These are phyloP conservation scores for Catonia carolina DNA, from an alignment of 2,888 invertebrate genomes.

Conservation along the genomic window DNA sequence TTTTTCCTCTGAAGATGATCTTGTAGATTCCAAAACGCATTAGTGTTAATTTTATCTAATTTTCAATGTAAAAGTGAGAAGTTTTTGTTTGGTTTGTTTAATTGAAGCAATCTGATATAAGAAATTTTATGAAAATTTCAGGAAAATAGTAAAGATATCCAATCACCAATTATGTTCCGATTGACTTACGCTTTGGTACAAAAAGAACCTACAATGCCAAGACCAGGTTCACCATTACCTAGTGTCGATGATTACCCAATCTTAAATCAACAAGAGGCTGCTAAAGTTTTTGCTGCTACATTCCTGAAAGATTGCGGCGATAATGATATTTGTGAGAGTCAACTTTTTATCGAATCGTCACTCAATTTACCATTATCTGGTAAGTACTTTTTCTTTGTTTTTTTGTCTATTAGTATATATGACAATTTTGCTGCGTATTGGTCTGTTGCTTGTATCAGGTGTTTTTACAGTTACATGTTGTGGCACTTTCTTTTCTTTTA, in stretches of 20 bases:
- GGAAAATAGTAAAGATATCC: constrained; percentile 80
- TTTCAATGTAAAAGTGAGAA: too few species aligned
- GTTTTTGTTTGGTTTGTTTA: too few species aligned
- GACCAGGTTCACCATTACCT: constrained; percentile 51
- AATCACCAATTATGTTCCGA: constrained; percentile 69
- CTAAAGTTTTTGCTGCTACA: constrained; percentile 70
- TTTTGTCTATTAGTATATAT: too few species aligned
- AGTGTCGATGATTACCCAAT: constrained; percentile 76
- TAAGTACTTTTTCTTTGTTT: constrained; percentile 36
- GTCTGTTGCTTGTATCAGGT: too few species aligned
- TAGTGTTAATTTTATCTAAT: too few species aligned
- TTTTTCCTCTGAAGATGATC: too few species aligned
- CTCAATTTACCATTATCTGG: constrained; percentile 51
- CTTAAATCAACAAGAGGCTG: constrained; percentile 77
- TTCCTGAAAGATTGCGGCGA: constrained; percentile 89
- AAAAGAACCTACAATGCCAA: constrained; percentile 52
- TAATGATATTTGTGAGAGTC: constrained; percentile 81
- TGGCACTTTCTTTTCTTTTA: too few species aligned
- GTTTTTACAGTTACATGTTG: background rate
- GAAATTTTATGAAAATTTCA: too few species aligned
- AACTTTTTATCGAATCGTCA: constrained; percentile 59
- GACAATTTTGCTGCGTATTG: too few species aligned
- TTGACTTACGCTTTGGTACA: constrained; percentile 77
- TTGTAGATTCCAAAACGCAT: too few species aligned
- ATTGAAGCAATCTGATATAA: too few species aligned